Base-by-base conservation (phyloP, 2,113 vertebrate species). In the Paracanthobrama guichenoti region DNA sequence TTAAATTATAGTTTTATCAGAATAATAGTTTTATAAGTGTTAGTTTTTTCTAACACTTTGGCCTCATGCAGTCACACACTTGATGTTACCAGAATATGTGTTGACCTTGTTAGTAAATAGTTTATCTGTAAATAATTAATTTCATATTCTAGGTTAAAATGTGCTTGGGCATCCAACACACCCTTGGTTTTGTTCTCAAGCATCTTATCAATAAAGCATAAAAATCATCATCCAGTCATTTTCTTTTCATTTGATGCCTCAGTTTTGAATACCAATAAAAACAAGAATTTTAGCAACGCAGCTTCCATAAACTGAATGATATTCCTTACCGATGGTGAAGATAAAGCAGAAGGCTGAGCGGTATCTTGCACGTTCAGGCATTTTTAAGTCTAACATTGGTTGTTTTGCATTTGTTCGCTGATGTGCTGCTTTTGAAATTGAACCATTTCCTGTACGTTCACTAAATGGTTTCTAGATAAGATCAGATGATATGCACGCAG, bases 251-350 rank as follows among this genome's bases (percentile, higher is more conserved):
- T 67, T 64, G 11, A 64, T 13, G 20, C 1, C 35, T 44, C 20
- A n/a, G 39, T 12, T 44, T 71, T 20, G 11, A 44, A 71, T n/a
- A 44, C 11, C 39, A 22, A 31, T 76, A 3, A 11, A 39, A 13
- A 4, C 6, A 14, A 60, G 6, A 20, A 16, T 48, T 11, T 2
- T 28, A 26, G 24, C 22, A 53, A 20, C n/a, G 14, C 11, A 64
- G n/a, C 35, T 48, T 79, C 39, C n/a, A 66, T 24, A 46, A 79
- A 46, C 13, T 26, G 53, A 55, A 13, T 55, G 3, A 35, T 2
- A 62, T 6, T 26, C 89, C 93, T 93, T 91, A 94, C 93, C 91
- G 44, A 81, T 79, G 35, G 91, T 31, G 57, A 92, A 64, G 55
- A 88, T 5, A 9, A 84, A 35, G 59, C 57, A 87, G 79, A 90